phyloP scores from a whole-genome alignment of 2,113 vertebrate species.

The Aphyosemion australe region DNA sequence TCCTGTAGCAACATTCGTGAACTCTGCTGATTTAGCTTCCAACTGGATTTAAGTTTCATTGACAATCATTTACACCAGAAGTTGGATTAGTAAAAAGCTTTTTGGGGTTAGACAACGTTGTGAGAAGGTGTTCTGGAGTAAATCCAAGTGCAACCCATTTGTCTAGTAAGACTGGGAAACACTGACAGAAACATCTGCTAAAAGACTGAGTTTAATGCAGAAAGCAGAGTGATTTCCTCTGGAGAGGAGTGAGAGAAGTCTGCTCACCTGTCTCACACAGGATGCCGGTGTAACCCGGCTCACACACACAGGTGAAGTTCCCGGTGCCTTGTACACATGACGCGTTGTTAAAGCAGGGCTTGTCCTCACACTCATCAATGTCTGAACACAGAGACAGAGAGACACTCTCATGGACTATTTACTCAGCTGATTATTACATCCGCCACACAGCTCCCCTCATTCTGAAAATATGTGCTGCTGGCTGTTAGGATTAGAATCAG shows the following conservation, averaged over 20 bases:
- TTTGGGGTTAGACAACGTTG: constrained; percentile 4
- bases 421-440: constrained; percentile 83
- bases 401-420: constrained; percentile 71
- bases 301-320: constrained; percentile 78
- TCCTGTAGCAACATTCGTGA: constrained; percentile 62
- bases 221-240: constrained; percentile 62
- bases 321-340: constrained; percentile 72
- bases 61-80: constrained; percentile 39
- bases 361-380: constrained; percentile 77
- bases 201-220: constrained; percentile 55
- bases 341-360: constrained; percentile 74
- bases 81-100: constrained; percentile 29
- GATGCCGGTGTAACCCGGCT: constrained; percentile 72
- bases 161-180: constrained; percentile 42
- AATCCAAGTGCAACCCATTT: constrained; percentile 29
- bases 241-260: constrained; percentile 13
- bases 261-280: constrained; percentile 81
- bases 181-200: constrained; percentile 57
- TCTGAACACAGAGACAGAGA: constrained; percentile 67
- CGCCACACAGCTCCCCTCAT: constrained; percentile 73
- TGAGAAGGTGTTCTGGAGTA: constrained; percentile 42
- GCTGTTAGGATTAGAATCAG: constrained; percentile 79
- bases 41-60: constrained; percentile 59
- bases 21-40: constrained; percentile 49
- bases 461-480: constrained; percentile 78